Evolutionary conservation across 2,113 vertebrate genomes (phyloP).

Genomic region (Nannospalax galili): DNA sequence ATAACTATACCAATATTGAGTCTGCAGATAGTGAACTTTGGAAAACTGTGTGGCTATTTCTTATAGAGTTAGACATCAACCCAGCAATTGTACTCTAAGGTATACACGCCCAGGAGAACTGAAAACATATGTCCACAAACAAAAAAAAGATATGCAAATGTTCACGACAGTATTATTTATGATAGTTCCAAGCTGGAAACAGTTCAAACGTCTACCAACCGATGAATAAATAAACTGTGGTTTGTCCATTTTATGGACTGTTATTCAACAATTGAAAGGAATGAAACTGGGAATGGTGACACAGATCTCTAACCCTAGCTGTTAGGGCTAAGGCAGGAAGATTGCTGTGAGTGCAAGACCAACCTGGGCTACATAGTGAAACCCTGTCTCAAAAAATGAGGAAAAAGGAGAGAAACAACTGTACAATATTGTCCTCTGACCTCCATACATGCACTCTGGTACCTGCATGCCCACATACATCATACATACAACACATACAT

Average conservation of each 20-base stretch:
- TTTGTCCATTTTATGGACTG: background rate
- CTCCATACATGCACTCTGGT: too few relatives aligned
- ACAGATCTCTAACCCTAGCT: too few relatives aligned
- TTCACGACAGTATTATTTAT: background rate
- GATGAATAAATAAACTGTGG: background rate
- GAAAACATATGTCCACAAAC: background rate
- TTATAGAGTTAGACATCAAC: background rate
- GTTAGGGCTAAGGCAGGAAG: too few relatives aligned
- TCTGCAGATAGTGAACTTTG: background rate
- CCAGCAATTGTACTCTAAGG: background rate
- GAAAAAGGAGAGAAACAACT: too few relatives aligned
- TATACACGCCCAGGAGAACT: background rate
- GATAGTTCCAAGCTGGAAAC: constrained; percentile 25
- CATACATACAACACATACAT: too few relatives aligned
- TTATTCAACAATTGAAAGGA: constrained; percentile 44
- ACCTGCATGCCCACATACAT: too few relatives aligned
- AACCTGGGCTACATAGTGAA: too few relatives aligned
- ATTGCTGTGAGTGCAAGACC: too few relatives aligned
- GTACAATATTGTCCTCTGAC: too few relatives aligned
- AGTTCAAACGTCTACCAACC: background rate
- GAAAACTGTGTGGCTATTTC: background rate
- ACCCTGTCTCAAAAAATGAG: too few relatives aligned
- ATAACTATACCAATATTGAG: background rate
- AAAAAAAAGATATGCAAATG: background rate
- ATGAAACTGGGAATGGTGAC: background rate